These are phyloP conservation scores for Chascanopsetta lugubris DNA, from an alignment of 2,113 vertebrate species.

Conservation along the genomic window DNA sequence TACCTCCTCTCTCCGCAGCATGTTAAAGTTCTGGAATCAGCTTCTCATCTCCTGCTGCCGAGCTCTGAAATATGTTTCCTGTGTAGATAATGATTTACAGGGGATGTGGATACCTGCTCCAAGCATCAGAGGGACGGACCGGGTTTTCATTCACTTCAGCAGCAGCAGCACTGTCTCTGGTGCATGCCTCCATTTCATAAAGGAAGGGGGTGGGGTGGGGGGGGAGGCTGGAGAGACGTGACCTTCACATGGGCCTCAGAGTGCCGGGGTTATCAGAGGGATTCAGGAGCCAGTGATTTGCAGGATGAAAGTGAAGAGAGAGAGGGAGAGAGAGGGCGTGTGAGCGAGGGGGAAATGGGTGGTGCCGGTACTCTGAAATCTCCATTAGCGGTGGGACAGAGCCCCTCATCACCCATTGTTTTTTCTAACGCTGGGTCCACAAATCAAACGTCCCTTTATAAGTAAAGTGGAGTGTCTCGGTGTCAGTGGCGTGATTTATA, in stretches of 20 bases:
- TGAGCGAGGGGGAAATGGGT: slow-evolving; percentile 59
- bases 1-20: slow-evolving; percentile 28
- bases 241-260: slow-evolving; percentile 12
- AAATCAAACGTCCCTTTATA: slow-evolving; percentile 20
- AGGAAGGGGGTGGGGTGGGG: too few relatives aligned
- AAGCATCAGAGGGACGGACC: slow-evolving; percentile 9
- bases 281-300: slow-evolving; percentile 40
- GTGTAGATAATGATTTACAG: slow-evolving; percentile 12
- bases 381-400: slow-evolving; percentile 54
- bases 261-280: slow-evolving; percentile 33
- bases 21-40: slow-evolving; percentile 29
- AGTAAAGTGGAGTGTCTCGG: slow-evolving; percentile 30
- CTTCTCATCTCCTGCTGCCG: slow-evolving; percentile 24
- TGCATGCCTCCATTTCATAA: background rate
- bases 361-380: slow-evolving; percentile 66
- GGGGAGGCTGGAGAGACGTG: slow-evolving; percentile 4
- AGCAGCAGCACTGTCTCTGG: background rate
- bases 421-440: slow-evolving; percentile 37
- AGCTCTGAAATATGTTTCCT: background rate
- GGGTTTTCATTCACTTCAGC: background rate
- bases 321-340: slow-evolving; percentile 16
- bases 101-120: slow-evolving; percentile 7
- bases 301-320: slow-evolving; percentile 50
- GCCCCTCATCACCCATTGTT: slow-evolving; percentile 27
- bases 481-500: slow-evolving; percentile 16